These are phyloP conservation scores for Saccopteryx leptura DNA, from an alignment of 2,113 vertebrate genomes.

Conservation along the genomic window DNA sequence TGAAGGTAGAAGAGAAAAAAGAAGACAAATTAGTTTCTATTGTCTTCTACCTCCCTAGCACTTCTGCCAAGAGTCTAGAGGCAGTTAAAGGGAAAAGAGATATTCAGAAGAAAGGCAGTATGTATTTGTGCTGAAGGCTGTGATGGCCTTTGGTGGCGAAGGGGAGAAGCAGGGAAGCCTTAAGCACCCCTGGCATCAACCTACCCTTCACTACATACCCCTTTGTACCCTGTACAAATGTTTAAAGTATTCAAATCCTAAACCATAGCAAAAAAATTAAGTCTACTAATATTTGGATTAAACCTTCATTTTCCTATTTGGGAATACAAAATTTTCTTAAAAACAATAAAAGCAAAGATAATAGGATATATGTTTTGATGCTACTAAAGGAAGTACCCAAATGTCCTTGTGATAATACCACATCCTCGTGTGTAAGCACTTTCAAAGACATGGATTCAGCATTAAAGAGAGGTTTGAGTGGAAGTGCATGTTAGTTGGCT, in stretches of 20 bases:
- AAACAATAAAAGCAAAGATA: constrained; percentile 31
- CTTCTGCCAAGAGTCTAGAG: background rate
- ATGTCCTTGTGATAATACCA: background rate
- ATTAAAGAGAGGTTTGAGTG: background rate
- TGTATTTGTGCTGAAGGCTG: background rate
- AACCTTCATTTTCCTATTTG: background rate
- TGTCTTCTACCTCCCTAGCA: background rate
- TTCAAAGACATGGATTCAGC: background rate
- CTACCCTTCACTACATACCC: background rate
- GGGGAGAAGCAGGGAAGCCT: background rate
- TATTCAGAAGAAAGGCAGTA: background rate
- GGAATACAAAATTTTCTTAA: background rate
- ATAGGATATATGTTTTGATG: background rate
- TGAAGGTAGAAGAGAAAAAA: background rate
- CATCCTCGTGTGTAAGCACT: background rate
- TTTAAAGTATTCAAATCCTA: constrained; percentile 22
- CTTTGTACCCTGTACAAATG: background rate
- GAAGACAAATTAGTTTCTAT: constrained; percentile 8
- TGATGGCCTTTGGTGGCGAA: background rate
- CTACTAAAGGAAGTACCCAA: background rate
- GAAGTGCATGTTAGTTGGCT: background rate
- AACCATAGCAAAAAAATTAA: background rate
- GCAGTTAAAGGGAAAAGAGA: background rate
- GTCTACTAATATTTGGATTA: background rate
- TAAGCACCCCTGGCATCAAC: background rate